Evolutionary conservation across 2,113 vertebrate genomes (phyloP).

Genomic region (Sturnira hondurensis): DNA sequence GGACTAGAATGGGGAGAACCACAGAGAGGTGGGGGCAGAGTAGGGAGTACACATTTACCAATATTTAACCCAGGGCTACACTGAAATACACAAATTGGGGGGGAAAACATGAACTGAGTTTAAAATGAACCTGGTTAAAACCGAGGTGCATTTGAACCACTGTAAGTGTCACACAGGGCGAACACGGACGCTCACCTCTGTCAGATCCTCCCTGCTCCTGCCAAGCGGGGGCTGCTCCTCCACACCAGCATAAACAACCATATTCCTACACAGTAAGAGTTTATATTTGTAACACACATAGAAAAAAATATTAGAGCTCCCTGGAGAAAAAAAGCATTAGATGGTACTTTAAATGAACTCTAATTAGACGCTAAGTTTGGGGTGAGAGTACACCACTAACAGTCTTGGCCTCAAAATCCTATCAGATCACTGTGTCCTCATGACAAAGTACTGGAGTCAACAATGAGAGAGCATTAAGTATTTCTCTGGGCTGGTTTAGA

Average conservation of each 20-base stretch:
- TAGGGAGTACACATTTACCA: background rate
- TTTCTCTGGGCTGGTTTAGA: background rate
- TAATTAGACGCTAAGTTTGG: background rate
- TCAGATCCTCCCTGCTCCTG: constrained; percentile 89
- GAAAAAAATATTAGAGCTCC: background rate
- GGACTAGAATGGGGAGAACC: background rate
- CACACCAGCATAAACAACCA: constrained; percentile 90
- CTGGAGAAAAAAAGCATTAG: background rate
- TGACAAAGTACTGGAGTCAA: background rate
- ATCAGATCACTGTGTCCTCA: background rate
- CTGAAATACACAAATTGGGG: background rate
- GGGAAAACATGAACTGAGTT: background rate
- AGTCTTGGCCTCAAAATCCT: background rate
- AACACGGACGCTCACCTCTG: constrained; percentile 84
- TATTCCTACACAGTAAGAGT: constrained; percentile 81
- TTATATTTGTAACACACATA: background rate
- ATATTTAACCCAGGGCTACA: background rate
- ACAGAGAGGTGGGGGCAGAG: background rate
- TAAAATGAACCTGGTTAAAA: constrained; percentile 12
- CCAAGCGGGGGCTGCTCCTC: constrained; percentile 93
- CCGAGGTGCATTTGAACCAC: background rate
- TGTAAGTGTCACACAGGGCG: background rate
- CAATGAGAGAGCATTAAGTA: background rate
- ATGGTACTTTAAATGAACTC: background rate
- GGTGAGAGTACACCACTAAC: background rate